These are phyloP conservation scores for Saxidomus purpurata DNA, from an alignment of 1,140 invertebrate species.

Conservation along the genomic window DNA sequence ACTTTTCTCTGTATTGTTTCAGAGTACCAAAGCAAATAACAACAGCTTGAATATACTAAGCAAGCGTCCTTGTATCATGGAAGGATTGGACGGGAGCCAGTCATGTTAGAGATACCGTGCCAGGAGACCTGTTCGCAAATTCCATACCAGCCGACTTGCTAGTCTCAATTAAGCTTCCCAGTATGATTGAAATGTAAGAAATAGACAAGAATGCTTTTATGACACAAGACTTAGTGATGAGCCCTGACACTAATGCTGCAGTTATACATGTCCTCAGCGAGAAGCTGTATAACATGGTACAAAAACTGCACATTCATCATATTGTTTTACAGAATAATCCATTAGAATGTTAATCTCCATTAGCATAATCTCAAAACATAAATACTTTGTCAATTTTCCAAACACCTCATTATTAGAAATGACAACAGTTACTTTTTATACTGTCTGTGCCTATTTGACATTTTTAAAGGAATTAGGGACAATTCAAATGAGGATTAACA, in stretches of 20 bases:
- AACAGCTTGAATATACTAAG: neutral
- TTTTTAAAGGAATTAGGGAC: no score
- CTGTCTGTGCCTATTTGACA: no score
- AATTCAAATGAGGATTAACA: no score
- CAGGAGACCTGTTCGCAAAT: constrained; percentile 26
- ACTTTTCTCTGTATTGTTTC: neutral
- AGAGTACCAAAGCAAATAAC: neutral
- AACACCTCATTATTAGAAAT: neutral
- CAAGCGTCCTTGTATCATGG: neutral
- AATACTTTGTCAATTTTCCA: neutral
- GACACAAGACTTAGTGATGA: neutral
- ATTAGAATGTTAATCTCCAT: neutral
- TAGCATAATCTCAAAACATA: neutral
- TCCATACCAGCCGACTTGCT: neutral
- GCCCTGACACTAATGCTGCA: neutral
- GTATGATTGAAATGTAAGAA: constrained; percentile 25
- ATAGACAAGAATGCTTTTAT: neutral
- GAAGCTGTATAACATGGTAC: neutral
- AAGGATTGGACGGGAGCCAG: neutral
- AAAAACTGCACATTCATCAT: neutral
- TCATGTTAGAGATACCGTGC: neutral
- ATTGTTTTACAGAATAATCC: neutral
- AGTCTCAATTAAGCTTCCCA: constrained; percentile 24
- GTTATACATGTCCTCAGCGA: neutral
- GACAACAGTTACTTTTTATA: no score